These are phyloP conservation scores for Linyphia triangularis DNA, from an alignment of 2,888 invertebrate genomes.

Conservation along the genomic window DNA sequence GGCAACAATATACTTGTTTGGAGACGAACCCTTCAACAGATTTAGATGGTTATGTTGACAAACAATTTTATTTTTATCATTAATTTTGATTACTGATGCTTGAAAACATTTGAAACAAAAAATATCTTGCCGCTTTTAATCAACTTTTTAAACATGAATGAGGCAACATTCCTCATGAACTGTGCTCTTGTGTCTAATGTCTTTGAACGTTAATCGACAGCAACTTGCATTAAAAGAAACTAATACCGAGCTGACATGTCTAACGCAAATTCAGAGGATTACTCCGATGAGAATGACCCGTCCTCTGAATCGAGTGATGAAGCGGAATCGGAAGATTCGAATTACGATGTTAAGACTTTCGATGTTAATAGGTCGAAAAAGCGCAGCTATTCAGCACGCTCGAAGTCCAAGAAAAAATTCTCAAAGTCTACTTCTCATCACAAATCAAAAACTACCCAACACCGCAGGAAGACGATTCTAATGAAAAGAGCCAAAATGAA, in stretches of 20 bases:
- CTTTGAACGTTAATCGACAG: not conserved
- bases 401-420: not conserved
- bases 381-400: not conserved
- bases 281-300: conserved; percentile 8
- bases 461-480: not conserved
- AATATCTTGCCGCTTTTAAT: too few relatives aligned
- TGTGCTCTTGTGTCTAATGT: too few relatives aligned
- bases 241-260: conserved; percentile 11
- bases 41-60: too few relatives aligned
- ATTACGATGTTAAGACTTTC: not conserved
- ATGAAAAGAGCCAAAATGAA: not conserved
- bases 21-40: too few relatives aligned
- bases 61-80: too few relatives aligned
- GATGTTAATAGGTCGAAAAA: not conserved
- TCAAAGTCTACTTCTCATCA: not conserved
- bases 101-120: too few relatives aligned
- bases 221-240: not conserved
- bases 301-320: conserved; percentile 24
- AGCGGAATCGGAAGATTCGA: conserved; percentile 22
- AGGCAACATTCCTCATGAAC: not conserved
- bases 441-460: not conserved
- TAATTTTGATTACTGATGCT: too few relatives aligned
- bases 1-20: too few relatives aligned
- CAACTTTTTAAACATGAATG: too few relatives aligned
- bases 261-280: not conserved